Conservation (phyloP, 2,797 vertebrate species). For the Netta rufina region DNA sequence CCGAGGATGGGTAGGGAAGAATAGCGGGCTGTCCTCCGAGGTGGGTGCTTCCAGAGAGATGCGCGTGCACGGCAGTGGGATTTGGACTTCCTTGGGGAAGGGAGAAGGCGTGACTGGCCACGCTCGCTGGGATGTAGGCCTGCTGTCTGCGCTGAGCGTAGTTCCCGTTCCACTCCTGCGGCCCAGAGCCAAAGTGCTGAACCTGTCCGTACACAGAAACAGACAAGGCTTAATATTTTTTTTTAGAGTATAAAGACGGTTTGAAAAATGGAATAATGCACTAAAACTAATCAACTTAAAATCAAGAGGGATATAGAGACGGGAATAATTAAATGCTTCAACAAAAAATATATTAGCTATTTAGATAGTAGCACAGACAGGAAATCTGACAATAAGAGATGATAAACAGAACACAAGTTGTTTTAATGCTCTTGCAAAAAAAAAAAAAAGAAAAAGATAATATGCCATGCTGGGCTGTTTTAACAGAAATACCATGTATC, state of each 20-base stretch:
- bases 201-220: conserved; percentile 79
- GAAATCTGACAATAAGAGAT: conserved; percentile 54
- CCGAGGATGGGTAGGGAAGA: conserved; percentile 88
- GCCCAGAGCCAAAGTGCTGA: conserved; percentile 90
- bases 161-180: conserved; percentile 96
- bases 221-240: background rate
- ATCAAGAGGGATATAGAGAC: conserved; percentile 3
- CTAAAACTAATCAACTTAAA: conserved; percentile 61
- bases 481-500: conserved; percentile 71
- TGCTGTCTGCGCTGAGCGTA: conserved; percentile 90
- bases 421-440: conserved; percentile 38
- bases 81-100: conserved; percentile 93
- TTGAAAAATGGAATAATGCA: conserved; percentile 52
- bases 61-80: conserved; percentile 84
- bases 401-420: conserved; percentile 45
- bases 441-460: background rate
- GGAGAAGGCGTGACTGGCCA: conserved; percentile 89
- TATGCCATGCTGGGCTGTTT: conserved; percentile 68
- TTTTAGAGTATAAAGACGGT: no score
- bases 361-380: conserved; percentile 44
- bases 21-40: conserved; percentile 89
- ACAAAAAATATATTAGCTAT: background rate
- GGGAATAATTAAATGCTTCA: background rate
- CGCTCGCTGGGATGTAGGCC: conserved; percentile 88
- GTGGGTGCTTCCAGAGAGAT: conserved; percentile 83